A percentile compares a stretch with the other conserved stretches of the same genome.
These are phyloP conservation scores for Heliconius hewitsoni DNA, from an alignment of 1,140 invertebrate genomes.

Conservation along the genomic window DNA sequence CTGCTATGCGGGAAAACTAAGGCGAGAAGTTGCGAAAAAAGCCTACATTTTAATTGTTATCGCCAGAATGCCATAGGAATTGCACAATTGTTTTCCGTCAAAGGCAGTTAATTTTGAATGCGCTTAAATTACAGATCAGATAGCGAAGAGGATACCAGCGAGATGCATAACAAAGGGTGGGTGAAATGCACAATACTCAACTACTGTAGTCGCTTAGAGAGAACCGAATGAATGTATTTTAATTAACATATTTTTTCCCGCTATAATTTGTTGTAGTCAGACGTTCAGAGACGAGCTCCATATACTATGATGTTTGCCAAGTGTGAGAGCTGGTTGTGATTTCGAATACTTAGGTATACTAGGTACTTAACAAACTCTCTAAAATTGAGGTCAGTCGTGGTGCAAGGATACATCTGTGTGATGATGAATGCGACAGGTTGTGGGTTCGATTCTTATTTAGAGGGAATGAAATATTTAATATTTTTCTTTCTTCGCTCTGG, in stretches of 20 bases:
- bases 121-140: constrained; percentile 1
- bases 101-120: constrained; percentile 1
- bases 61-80: background rate
- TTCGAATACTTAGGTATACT: too few species aligned
- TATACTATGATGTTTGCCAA: too few species aligned
- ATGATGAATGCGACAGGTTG: too few species aligned
- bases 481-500: too few species aligned
- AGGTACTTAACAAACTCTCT: too few species aligned
- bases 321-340: too few species aligned
- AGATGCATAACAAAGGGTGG: background rate
- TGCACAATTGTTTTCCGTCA: background rate
- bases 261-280: background rate
- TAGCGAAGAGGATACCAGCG: background rate
- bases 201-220: background rate
- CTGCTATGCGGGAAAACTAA: too few species aligned
- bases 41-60: background rate
- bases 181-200: background rate
- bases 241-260: background rate
- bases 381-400: too few species aligned
- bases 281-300: too few species aligned
- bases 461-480: too few species aligned
- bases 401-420: too few species aligned
- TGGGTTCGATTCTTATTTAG: too few species aligned
- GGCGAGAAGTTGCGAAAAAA: background rate
- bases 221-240: background rate